These are phyloP conservation scores for Drosophila baimaii DNA, from an alignment of 1,140 invertebrate species.

Conservation along the genomic window DNA sequence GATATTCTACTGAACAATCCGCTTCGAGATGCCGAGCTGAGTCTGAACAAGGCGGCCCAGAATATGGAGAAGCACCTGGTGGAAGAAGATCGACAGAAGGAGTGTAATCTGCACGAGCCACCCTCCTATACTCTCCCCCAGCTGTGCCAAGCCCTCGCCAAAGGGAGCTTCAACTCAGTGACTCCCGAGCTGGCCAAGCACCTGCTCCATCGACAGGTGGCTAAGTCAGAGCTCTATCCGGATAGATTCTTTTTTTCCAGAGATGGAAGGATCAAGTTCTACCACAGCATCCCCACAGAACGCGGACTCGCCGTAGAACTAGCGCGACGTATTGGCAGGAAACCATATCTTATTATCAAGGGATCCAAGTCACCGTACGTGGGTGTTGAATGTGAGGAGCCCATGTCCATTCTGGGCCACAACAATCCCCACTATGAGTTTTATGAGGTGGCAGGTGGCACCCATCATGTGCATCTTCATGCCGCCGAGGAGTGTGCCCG, in stretches of 20 bases:
- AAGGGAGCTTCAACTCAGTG: slow-evolving; percentile 85
- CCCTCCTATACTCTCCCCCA: slow-evolving; percentile 86
- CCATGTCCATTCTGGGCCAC: slow-evolving; percentile 85
- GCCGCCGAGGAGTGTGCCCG: slow-evolving; percentile 86
- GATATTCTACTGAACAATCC: slow-evolving; percentile 85
- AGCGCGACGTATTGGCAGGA: slow-evolving; percentile 42
- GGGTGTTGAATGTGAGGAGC: slow-evolving; percentile 59
- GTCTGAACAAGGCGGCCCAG: background rate
- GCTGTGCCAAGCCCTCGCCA: slow-evolving; percentile 85
- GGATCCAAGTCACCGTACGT: slow-evolving; percentile 28
- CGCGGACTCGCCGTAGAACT: slow-evolving; percentile 33
- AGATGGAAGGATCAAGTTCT: slow-evolving; percentile 85
- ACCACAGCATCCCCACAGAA: slow-evolving; percentile 20
- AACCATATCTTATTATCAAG: slow-evolving; percentile 71
- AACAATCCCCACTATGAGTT: slow-evolving; percentile 86
- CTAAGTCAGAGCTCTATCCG: slow-evolving; percentile 85
- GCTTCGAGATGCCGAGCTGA: background rate
- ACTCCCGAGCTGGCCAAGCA: slow-evolving; percentile 85
- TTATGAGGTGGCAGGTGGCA: slow-evolving; percentile 84
- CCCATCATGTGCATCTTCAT: slow-evolving; percentile 89
- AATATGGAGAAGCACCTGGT: slow-evolving; percentile 42
- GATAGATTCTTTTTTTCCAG: slow-evolving; percentile 87
- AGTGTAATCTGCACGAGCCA: slow-evolving; percentile 80
- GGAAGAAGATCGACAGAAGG: slow-evolving; percentile 52
- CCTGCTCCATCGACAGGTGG: slow-evolving; percentile 86